A percentile compares a stretch with the other conserved stretches of the same genome.
These are phyloP conservation scores for Cuniculus paca DNA, from an alignment of 2,797 vertebrate species.

Conservation along the genomic window DNA sequence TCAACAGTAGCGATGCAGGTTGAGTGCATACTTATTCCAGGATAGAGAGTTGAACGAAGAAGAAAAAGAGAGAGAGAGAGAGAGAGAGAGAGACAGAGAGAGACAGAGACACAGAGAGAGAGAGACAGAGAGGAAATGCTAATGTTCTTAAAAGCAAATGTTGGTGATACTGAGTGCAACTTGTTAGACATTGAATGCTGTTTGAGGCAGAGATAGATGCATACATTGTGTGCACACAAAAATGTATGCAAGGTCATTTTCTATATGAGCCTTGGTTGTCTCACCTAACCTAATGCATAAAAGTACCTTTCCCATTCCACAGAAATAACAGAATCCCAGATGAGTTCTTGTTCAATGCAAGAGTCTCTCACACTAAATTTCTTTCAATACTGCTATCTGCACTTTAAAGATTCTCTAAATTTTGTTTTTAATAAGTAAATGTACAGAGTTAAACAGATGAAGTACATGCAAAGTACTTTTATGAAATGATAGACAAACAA, in stretches of 20 bases:
- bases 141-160: not conserved
- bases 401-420: not conserved
- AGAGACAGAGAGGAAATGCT: not conserved
- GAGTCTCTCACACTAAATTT: not conserved
- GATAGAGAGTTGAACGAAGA: not conserved
- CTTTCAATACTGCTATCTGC: not conserved
- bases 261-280: not conserved
- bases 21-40: not conserved
- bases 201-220: not conserved
- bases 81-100: no score
- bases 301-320: not conserved
- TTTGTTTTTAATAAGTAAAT: not conserved
- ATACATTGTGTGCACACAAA: not conserved
- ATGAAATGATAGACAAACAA: not conserved
- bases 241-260: not conserved
- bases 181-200: not conserved
- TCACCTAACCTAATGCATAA: not conserved
- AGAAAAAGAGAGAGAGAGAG: not conserved
- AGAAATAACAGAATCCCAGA: not conserved
- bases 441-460: not conserved
- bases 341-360: not conserved
- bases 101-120: no score
- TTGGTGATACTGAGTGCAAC: not conserved
- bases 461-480: not conserved
- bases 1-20: not conserved